Conservation (phyloP, 2,888 invertebrate species). For the Nysson spinosus region DNA sequence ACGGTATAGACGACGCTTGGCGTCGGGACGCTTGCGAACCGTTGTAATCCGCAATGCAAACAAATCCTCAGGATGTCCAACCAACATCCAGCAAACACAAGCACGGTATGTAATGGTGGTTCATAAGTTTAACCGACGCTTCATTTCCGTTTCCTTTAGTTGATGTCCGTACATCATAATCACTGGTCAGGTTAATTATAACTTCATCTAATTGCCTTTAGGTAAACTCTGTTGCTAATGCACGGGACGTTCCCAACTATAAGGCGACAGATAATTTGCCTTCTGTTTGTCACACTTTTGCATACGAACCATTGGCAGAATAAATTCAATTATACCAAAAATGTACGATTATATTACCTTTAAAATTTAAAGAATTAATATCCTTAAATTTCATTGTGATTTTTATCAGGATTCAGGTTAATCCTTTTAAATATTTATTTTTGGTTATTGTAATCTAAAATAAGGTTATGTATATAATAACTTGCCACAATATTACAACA, state of each 20-base stretch:
- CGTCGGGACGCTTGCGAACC: constrained; percentile 39
- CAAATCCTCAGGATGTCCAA: constrained; percentile 61
- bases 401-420: no score
- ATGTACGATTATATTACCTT: no score
- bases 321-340: no score
- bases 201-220: constrained; percentile 48
- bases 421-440: no score
- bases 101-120: constrained; percentile 19
- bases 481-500: no score
- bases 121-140: constrained; percentile 26
- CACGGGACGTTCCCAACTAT: background rate
- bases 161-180: constrained; percentile 35
- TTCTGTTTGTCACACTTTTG: no score
- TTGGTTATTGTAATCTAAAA: no score
- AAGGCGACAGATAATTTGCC: constrained; percentile 9
- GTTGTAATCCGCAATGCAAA: constrained; percentile 67
- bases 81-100: constrained; percentile 52
- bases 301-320: no score
- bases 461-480: no score
- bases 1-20: constrained; percentile 30
- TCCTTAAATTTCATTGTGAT: no score
- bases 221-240: constrained; percentile 30
- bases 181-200: constrained; percentile 51
- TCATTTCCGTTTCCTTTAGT: constrained; percentile 27
- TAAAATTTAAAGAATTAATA: no score